phyloP scores from a whole-genome alignment of 2,113 vertebrate species.

The Limanda limanda region DNA sequence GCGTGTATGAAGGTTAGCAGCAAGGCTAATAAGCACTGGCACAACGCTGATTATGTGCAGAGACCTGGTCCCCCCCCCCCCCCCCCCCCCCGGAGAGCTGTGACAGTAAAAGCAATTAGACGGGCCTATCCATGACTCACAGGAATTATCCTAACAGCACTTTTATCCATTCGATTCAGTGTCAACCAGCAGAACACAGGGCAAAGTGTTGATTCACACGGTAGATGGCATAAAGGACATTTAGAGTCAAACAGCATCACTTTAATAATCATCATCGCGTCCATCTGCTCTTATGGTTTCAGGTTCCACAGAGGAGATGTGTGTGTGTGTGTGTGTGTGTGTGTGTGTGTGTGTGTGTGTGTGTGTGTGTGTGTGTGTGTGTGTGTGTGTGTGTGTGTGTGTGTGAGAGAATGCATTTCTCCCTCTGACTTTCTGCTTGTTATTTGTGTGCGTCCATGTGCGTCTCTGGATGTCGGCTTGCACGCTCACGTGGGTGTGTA shows the following conservation, averaged over 20 bases:
- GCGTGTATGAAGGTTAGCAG: conserved; percentile 31
- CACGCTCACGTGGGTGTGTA: neutral
- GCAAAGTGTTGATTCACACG: conserved; percentile 39
- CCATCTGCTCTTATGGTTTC: conserved; percentile 56
- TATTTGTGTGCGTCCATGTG: conserved; percentile 37
- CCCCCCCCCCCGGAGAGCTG: conserved; percentile 36
- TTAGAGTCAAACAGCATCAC: conserved; percentile 38
- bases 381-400: neutral
- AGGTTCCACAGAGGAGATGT: neutral
- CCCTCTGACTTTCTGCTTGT: conserved; percentile 7
- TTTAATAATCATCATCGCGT: conserved; percentile 51
- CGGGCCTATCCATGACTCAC: conserved; percentile 45
- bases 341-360: neutral
- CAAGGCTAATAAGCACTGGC: conserved; percentile 36
- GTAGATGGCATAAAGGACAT: conserved; percentile 48
- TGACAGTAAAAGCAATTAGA: conserved; percentile 67
- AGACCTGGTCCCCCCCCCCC: conserved; percentile 34
- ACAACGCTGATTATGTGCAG: conserved; percentile 33
- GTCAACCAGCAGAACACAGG: conserved; percentile 41
- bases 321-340: neutral
- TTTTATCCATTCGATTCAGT: conserved; percentile 53
- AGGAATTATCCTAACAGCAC: conserved; percentile 53
- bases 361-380: neutral
- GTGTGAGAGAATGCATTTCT: neutral
- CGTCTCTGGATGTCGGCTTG: conserved; percentile 20